Conservation (phyloP, 53 echinoderm and acorn worm species). For the Mesocentrotus franciscanus region DNA sequence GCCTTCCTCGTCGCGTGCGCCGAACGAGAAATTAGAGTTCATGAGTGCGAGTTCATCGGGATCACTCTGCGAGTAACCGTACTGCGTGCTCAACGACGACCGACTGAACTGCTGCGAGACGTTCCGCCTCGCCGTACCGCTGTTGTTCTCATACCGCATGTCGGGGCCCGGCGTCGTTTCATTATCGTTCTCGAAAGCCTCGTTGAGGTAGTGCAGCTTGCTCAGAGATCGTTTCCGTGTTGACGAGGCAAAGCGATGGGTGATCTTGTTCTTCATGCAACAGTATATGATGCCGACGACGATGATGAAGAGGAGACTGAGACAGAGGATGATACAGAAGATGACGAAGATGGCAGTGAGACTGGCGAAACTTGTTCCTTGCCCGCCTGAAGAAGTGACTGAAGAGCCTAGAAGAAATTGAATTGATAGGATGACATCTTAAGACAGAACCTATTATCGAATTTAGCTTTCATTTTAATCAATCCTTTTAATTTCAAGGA, state of each 20-base stretch:
- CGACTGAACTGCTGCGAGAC: conserved; percentile 64
- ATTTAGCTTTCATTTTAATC: too few relatives aligned
- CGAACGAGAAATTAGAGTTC: conserved; percentile 66
- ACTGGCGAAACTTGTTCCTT: neutral
- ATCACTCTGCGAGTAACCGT: conserved; percentile 37
- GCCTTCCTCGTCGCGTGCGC: conserved; percentile 38
- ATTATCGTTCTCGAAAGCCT: conserved; percentile 74
- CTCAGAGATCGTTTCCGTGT: conserved; percentile 16
- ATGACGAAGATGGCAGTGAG: conserved; percentile 48
- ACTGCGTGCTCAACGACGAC: conserved; percentile 65
- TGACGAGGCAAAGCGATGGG: conserved; percentile 4
- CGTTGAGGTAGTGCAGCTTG: conserved; percentile 78
- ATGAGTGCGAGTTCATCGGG: conserved; percentile 10
- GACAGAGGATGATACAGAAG: conserved; percentile 46
- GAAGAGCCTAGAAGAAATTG: neutral
- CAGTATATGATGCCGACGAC: conserved; percentile 51
- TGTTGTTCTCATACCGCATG: conserved; percentile 37
- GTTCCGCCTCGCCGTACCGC: conserved; percentile 51
- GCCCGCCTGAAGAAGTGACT: neutral
- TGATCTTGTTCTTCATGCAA: conserved; percentile 43
- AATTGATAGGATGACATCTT: neutral
- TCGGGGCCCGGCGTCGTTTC: neutral
- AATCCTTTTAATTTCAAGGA: too few relatives aligned
- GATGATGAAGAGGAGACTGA: conserved; percentile 47
- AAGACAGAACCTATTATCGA: too few relatives aligned